Evolutionary conservation across 2,113 vertebrate genomes (phyloP).

Genomic region (Oriolus oriolus): DNA sequence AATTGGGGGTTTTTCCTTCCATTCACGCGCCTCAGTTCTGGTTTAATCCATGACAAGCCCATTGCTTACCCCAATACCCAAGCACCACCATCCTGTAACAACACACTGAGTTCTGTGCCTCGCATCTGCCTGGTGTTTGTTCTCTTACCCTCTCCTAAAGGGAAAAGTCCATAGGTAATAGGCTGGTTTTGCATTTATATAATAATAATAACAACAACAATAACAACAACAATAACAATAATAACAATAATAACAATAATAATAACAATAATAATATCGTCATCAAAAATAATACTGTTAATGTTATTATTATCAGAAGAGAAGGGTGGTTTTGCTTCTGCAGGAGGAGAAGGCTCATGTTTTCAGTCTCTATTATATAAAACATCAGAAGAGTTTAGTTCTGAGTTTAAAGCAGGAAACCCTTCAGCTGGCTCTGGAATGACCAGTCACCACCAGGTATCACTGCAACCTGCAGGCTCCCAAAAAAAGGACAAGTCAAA

Average conservation of each 20-base stretch:
- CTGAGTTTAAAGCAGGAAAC: neutral
- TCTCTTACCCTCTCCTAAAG: neutral
- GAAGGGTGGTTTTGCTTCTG: neutral
- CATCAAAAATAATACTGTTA: neutral
- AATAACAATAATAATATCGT: neutral
- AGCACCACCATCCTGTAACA: neutral
- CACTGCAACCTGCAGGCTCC: neutral
- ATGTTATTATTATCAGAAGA: neutral
- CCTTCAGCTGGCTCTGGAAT: neutral
- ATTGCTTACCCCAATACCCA: neutral
- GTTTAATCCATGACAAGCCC: neutral
- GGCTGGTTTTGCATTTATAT: neutral
- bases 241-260: fast-evolving
- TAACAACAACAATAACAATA: fast-evolving
- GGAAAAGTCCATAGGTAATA: neutral
- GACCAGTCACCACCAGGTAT: neutral
- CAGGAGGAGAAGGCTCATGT: neutral
- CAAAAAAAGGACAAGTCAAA: neutral
- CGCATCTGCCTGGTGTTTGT: neutral
- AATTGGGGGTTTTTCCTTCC: neutral
- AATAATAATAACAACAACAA: too few relatives aligned
- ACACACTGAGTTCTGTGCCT: neutral
- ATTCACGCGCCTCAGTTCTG: neutral
- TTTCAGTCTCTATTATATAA: neutral
- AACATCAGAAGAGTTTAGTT: neutral